Evolutionary conservation across 2,888 invertebrate species (phyloP), one percentile per base, ranked within the genome.

Genomic region (Nomada hirtipes): DNA sequence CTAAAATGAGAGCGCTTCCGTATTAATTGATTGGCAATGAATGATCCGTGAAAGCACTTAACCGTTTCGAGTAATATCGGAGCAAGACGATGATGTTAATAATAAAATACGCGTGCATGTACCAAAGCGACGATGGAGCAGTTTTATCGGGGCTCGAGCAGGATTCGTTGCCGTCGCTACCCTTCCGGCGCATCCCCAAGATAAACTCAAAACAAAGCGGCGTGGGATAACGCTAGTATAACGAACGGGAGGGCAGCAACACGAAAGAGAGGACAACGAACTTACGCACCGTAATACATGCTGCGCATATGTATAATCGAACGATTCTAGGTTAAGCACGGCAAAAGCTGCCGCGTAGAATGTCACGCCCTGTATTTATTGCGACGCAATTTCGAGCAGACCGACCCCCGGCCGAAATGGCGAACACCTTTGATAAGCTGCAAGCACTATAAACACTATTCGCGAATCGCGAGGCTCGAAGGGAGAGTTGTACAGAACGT

Each of bases 201-300:
- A 84, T 86, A 76, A 86, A 86, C 78, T 78, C 50, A 71, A 79
- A 83, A 67, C 81, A 84, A 80, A 86, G 81, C 74, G 65, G 59
- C 79, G 74, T 72, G 72, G 79, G 72, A 83, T 81, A 86, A 86
- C 77, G 83, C 77, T 78, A 83, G 81, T 84, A 81, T 68, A 86
- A 84, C 86, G 84, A 53, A 69, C 76, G 68, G 52, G 75, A 83
- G 84, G 63, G 79, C 83, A 85, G 68, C 79, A 78, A 74, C 86
- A 79, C 81, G 84, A 82, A 81, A 88, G 77, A 72, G 86, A 85
- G 89, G 86, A 89, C 89, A 87, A 89, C 85, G 89, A 89, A 89
- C 89, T 88, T 89, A 36, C 36, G 83, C 82, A 69, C 81, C 82
- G 78, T 85, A 85, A 86, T 83, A 86, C 86, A 64, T 53, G 69